phyloP scores from a whole-genome alignment of 2,888 invertebrate genomes.

The Megamerina dolium region DNA sequence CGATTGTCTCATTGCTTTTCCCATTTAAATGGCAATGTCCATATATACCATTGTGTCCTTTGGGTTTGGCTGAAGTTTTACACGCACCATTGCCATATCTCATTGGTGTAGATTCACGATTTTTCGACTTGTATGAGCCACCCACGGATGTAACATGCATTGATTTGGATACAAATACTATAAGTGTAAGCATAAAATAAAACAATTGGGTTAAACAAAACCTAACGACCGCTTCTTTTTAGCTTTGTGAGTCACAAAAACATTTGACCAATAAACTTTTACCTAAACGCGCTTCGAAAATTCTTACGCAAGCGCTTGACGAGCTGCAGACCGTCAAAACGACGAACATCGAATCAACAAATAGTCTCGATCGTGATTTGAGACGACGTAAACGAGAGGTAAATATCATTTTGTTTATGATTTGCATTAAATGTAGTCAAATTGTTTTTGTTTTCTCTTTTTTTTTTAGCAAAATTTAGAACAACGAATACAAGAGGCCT shows the following conservation, averaged over 20 bases:
- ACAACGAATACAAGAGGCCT: slow-evolving; percentile 93
- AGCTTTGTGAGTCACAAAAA: slow-evolving; percentile 82
- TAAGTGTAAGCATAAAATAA: slow-evolving; percentile 60
- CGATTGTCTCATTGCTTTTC: slow-evolving; percentile 89
- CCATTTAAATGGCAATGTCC: slow-evolving; percentile 99
- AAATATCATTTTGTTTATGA: slow-evolving; percentile 3
- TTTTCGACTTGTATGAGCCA: slow-evolving; percentile 95
- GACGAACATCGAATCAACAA: slow-evolving; percentile 52
- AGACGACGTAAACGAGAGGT: slow-evolving; percentile 69
- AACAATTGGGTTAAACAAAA: not conserved
- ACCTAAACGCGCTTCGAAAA: slow-evolving; percentile 81
- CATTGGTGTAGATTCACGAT: slow-evolving; percentile 93
- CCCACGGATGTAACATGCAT: slow-evolving; percentile 96
- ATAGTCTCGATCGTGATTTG: slow-evolving; percentile 75
- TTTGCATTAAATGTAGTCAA: too few species aligned
- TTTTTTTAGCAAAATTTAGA: slow-evolving; percentile 69
- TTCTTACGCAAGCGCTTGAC: slow-evolving; percentile 72
- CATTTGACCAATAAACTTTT: slow-evolving; percentile 72
- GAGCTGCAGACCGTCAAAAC: slow-evolving; percentile 61
- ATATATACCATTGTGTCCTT: slow-evolving; percentile 96
- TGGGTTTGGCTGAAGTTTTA: slow-evolving; percentile 90
- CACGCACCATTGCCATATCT: slow-evolving; percentile 97
- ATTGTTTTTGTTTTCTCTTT: not conserved
- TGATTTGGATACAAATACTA: slow-evolving; percentile 95
- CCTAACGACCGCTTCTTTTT: slow-evolving; percentile 18